Evolutionary conservation across 2,113 vertebrate genomes (phyloP), one percentile per base, ranked within the genome.

Genomic region (Piaya cayana): DNA sequence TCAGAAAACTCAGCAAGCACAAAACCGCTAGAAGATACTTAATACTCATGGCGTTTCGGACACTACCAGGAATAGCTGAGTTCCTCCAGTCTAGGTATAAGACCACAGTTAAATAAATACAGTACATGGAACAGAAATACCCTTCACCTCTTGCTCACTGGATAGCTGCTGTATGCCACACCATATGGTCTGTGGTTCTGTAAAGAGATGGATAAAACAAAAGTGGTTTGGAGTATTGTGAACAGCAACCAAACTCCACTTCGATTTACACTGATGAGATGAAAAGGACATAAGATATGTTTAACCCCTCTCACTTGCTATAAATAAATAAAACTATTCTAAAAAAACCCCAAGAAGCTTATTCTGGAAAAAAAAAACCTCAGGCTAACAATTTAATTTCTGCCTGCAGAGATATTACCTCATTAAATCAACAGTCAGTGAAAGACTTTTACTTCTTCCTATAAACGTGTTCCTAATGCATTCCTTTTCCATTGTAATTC

Each of bases 301-400:
- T 72, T 90, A 63, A 91, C 32, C 53, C 30, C 32, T 62, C 56
- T 67, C 0, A 0, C 78, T 88, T 29, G 22, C 67, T 90, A 19
- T 47, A 88, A 74, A 80, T 27, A 90, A 91, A 86, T 50, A 82
- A 74, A 96, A 82, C 37, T 81, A 91, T 85, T 97, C 71, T 36
- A 80, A 93, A 93, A 70, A 95, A 69, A 17, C 21, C 18, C 32
- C 52, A 88, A 85, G 72, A 43, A 91, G 13, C 15, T 17, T 87
- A 88, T 82, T 96, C 83, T 75, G 65, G 39, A 96, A 96, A 52
- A 84, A 71, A 49, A 49, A n/a, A n/a, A n/a, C n/a, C 43, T 16
- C 55, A 93, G 79, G 89, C 37, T 90, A 92, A 79, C 39, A 83
- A 75, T 88, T 95, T 95, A 92, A 96, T 92, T 95, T 96, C 75